Evolutionary conservation across 2,113 vertebrate species (phyloP).

Genomic region (Lagenorhynchus albirostris): DNA sequence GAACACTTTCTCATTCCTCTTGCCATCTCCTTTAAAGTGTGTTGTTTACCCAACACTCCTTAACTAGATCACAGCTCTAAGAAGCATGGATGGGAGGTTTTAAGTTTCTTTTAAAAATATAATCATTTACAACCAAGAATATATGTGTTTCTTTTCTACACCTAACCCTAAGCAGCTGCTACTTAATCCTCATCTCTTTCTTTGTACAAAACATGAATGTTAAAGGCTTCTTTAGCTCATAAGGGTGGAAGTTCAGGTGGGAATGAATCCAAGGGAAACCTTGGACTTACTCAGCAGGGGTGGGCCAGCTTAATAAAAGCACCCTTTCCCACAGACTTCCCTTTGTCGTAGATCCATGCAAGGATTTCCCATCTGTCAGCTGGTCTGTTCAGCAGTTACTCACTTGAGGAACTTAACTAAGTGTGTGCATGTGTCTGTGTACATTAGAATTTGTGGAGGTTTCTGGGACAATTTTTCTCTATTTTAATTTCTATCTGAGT

Average conservation of each 20-base stretch:
- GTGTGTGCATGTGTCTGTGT: neutral
- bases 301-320: conserved; percentile 79
- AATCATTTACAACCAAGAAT: conserved; percentile 52
- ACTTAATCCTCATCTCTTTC: conserved; percentile 66
- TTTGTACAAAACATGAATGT: conserved; percentile 77
- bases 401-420: conserved; percentile 63
- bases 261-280: conserved; percentile 84
- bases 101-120: conserved; percentile 64
- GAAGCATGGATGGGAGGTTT: conserved; percentile 51
- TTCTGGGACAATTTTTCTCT: neutral
- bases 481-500: neutral
- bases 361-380: conserved; percentile 82
- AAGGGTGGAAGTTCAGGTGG: conserved; percentile 82
- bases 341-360: conserved; percentile 76
- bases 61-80: conserved; percentile 19
- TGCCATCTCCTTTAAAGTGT: conserved; percentile 29
- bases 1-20: neutral
- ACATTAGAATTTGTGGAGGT: neutral
- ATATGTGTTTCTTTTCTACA: conserved; percentile 47
- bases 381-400: conserved; percentile 74
- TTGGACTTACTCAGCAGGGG: conserved; percentile 80
- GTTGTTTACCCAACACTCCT: conserved; percentile 55
- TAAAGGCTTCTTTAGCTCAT: conserved; percentile 76
- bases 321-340: conserved; percentile 78
- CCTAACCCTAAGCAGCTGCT: conserved; percentile 49